Evolutionary conservation across 1,140 invertebrate species (phyloP).

Genomic region (Theocolax elegans): DNA sequence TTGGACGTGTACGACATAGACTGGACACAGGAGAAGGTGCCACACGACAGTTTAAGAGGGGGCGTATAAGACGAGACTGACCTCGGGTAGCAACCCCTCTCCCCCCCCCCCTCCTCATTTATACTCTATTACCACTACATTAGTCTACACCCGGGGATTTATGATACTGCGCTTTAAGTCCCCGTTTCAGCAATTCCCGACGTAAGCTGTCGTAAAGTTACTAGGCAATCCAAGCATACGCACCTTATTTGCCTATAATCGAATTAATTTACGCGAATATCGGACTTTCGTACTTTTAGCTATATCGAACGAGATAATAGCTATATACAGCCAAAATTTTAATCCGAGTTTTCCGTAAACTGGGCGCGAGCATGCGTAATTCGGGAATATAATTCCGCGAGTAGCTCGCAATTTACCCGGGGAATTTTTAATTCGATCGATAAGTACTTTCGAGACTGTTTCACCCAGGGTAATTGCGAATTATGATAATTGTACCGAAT

Average conservation of each 20-base stretch:
- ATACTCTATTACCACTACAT: slow-evolving; percentile 69
- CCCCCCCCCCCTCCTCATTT: too few relatives aligned
- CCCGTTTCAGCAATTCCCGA: slow-evolving; percentile 9
- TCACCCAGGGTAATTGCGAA: slow-evolving; percentile 8
- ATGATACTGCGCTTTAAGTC: slow-evolving; percentile 56
- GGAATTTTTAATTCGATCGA: slow-evolving; percentile 22
- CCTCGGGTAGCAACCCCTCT: slow-evolving; percentile 63
- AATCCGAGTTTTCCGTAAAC: slow-evolving; percentile 1
- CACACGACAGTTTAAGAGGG: slow-evolving; percentile 64
- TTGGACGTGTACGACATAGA: too few relatives aligned
- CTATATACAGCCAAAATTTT: neutral
- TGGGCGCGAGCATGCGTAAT: neutral
- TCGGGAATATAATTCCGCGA: neutral
- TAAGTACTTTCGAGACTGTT: neutral
- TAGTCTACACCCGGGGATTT: slow-evolving; percentile 65
- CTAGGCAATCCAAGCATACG: neutral
- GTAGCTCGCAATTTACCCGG: neutral
- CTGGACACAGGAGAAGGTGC: slow-evolving; percentile 56
- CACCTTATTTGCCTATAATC: slow-evolving; percentile 13
- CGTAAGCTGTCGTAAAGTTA: slow-evolving; percentile 17
- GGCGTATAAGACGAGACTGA: slow-evolving; percentile 65
- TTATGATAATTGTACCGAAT: slow-evolving; percentile 33
- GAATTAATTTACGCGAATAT: slow-evolving; percentile 20
- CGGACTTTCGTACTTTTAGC: too few relatives aligned
- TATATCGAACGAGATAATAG: too few relatives aligned